phyloP scores from a whole-genome alignment of 1,140 invertebrate species.

The Lepidurus apus region DNA sequence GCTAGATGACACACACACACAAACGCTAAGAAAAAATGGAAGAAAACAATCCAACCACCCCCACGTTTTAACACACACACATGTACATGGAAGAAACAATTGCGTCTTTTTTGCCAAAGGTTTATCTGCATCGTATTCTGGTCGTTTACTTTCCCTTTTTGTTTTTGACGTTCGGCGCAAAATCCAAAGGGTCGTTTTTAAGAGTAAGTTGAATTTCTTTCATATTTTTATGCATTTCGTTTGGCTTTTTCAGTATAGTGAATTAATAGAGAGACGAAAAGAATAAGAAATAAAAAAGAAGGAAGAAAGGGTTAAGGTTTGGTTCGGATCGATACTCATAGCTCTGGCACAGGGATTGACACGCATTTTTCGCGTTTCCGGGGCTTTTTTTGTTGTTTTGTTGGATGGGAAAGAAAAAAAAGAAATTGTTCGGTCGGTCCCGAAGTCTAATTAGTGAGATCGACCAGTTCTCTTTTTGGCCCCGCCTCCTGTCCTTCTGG shows the following conservation, averaged over 20 bases:
- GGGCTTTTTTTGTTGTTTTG: too few species aligned
- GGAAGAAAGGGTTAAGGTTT: background rate
- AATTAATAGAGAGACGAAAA: background rate
- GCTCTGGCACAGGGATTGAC: background rate
- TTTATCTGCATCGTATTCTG: slow-evolving; percentile 11
- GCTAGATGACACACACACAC: background rate
- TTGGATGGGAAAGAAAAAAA: background rate
- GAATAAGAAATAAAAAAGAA: background rate
- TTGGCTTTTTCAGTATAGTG: background rate
- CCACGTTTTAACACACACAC: background rate
- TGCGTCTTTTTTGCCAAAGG: slow-evolving; percentile 21
- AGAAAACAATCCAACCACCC: background rate
- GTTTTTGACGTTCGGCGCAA: background rate
- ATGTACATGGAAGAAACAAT: background rate
- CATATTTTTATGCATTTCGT: background rate
- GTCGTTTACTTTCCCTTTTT: background rate
- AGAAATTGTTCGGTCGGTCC: background rate
- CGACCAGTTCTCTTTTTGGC: too few species aligned
- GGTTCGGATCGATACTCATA: background rate
- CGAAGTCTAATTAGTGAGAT: background rate
- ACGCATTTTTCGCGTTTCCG: background rate
- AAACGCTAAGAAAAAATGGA: background rate
- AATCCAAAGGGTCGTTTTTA: background rate
- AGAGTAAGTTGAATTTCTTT: background rate
- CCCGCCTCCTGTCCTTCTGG: background rate